These are phyloP conservation scores for Clangula hyemalis DNA, from an alignment of 2,797 vertebrate species.

Conservation along the genomic window DNA sequence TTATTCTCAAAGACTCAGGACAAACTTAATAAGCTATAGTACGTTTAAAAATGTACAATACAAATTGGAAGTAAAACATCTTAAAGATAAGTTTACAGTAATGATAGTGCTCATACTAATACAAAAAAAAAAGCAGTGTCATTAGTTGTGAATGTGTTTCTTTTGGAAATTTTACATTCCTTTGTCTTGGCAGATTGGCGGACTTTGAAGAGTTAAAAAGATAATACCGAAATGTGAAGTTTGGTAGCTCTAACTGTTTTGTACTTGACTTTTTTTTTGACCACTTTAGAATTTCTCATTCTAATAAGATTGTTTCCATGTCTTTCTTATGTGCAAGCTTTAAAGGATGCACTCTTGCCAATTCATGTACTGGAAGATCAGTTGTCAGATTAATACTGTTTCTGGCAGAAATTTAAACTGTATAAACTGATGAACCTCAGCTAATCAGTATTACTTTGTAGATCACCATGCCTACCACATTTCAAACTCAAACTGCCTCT, in stretches of 20 bases:
- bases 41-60: conserved; percentile 75
- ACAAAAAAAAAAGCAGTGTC: conserved; percentile 53
- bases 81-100: conserved; percentile 79
- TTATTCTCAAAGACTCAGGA: conserved; percentile 84
- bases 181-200: conserved; percentile 82
- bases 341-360: conserved; percentile 87
- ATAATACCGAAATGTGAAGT: conserved; percentile 89
- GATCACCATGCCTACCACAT: conserved; percentile 82
- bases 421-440: conserved; percentile 85
- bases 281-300: conserved; percentile 76
- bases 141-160: conserved; percentile 78
- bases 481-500: conserved; percentile 81
- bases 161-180: conserved; percentile 85
- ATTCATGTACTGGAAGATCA: conserved; percentile 87
- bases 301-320: conserved; percentile 79
- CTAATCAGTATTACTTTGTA: conserved; percentile 90
- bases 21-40: conserved; percentile 84
- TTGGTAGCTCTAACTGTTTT: conserved; percentile 87
- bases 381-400: conserved; percentile 74
- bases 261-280: conserved; percentile 82
- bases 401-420: conserved; percentile 82
- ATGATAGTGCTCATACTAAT: conserved; percentile 70
- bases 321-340: conserved; percentile 84
- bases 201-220: conserved; percentile 89
- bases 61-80: conserved; percentile 78